Evolutionary conservation across 2,888 invertebrate genomes (phyloP).

Genomic region (Eupithecia tripunctaria): DNA sequence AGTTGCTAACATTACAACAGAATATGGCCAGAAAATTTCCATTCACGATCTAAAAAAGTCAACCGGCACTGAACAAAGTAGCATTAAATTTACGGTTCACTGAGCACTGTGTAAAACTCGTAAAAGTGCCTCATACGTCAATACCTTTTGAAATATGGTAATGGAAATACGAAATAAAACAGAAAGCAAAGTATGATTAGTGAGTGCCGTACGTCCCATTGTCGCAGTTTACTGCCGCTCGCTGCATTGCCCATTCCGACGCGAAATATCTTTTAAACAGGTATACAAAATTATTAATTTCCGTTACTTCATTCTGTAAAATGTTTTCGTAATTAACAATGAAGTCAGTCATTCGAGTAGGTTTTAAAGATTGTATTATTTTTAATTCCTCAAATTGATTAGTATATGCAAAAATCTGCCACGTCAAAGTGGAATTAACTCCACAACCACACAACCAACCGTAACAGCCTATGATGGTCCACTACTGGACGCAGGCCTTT

Average conservation of each 20-base stretch:
- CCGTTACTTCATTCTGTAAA: background rate
- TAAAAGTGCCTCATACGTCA: constrained; percentile 84
- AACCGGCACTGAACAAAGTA: constrained; percentile 61
- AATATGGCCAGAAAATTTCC: constrained; percentile 4
- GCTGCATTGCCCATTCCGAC: constrained; percentile 69
- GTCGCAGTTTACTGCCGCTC: constrained; percentile 75
- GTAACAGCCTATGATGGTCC: too few species aligned
- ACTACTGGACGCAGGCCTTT: too few species aligned
- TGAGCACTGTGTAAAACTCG: constrained; percentile 74
- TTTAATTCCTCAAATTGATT: background rate
- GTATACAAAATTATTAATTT: constrained; percentile 6
- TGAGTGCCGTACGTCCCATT: constrained; percentile 80
- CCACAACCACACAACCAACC: too few species aligned
- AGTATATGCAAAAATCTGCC: too few species aligned
- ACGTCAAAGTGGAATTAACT: background rate
- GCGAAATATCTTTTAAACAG: constrained; percentile 62
- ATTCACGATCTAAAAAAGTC: constrained; percentile 33
- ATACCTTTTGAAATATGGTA: constrained; percentile 84
- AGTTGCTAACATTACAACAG: background rate
- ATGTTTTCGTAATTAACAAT: background rate
- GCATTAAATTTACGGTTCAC: constrained; percentile 70
- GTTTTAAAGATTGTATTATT: background rate
- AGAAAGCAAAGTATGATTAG: constrained; percentile 84
- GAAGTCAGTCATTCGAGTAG: background rate
- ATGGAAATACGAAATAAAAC: constrained; percentile 85